Base-by-base conservation (phyloP, 2,888 invertebrate species). In the Formica aserva region DNA sequence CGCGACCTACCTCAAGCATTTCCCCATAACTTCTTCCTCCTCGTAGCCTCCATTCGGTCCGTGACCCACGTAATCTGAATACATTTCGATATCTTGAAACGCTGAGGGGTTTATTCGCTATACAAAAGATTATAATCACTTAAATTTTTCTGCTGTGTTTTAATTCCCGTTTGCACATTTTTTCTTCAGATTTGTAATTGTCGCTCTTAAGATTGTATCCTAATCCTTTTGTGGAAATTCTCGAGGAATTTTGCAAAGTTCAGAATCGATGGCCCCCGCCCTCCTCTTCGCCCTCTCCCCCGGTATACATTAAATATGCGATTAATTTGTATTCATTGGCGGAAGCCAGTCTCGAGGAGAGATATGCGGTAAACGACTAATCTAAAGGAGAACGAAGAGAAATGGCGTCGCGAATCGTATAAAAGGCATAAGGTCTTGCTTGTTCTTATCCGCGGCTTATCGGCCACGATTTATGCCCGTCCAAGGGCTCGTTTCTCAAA, bases 401-500 rank as follows among this genome's bases (percentile, higher is more conserved):
- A 76, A 76, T 60, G 82, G 60, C 72, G 81, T 90, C 85, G 85
- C 87, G 87, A 85, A 87, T 89, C 78, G 84, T 82, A 15, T 69
- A 76, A 76, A 66, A 69, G 65, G 15, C 38, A 29, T 18, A 26
- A n/a, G 86, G 83, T 88, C 82, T 87, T 71, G 72, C 82, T 52
- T 41, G 26, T 48, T 52, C 75, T 90, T 89, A 89, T 87, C 87
- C 71, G 65, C 66, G 60, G 45, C 80, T 88, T 90, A 89, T 90
- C 89, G 77, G 80, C 45, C 29, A 86, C 88, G 84, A 89, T 88
- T 85, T 88, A 90, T 88, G 67, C 83, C 63, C 57, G 85, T 71
- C 76, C 66, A 72, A 75, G 85, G 87, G 81, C 82, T 90, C 90
- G 87, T 89, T 89, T 90, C 90, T 90, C 89, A 89, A 89, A 90